Base-by-base conservation (phyloP, 2,113 vertebrate species). In the Clarias macrocephalus region DNA sequence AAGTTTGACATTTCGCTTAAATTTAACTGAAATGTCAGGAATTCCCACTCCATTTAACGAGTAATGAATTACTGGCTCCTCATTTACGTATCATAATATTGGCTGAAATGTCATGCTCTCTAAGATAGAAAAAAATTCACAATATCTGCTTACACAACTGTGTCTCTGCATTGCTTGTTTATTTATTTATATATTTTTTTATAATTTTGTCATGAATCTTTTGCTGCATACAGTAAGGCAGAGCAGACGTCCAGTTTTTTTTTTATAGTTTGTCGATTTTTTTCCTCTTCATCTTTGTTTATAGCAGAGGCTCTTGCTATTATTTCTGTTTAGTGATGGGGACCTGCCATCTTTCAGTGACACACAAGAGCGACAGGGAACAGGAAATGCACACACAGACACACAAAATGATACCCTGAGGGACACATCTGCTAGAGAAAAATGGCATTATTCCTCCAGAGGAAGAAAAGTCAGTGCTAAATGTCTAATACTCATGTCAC, bases 401-500 rank as follows among this genome's bases (percentile, higher is more conserved):
- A 86, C 68, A 56, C 37, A 54, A 76, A 82, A 87, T 87, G 81
- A 77, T 56, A 77, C 86, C 86, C 86, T 16, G 62, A 75, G 80
- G 80, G 66, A 54, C 79, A 75, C 57, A 80, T 82, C 80, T 87
- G 85, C 85, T 63, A 3, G 57, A 87, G 86, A 65, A 82, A 62
- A 75, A 12, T 2, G 11, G 30, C 80, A 25, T 87, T 63, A 54
- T 60, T 87, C 57, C 75, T 70, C 57, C n/a, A 72, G 19, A 54
- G 79, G 60, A 75, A 28, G 18, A 75, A 68, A 82, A 82, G 30
- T n/a, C 56, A 15, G n/a, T 72, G 33, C 68, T 82, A 63, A 91
- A 93, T 94, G 94, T 94, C 94, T 94, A 91, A 94, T 94, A 91
- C 89, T 59, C 85, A 86, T 92, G 94, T 95, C 94, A 92, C 93